Base-by-base conservation (phyloP, 2,888 invertebrate genomes). In the Mythimna pallens region DNA sequence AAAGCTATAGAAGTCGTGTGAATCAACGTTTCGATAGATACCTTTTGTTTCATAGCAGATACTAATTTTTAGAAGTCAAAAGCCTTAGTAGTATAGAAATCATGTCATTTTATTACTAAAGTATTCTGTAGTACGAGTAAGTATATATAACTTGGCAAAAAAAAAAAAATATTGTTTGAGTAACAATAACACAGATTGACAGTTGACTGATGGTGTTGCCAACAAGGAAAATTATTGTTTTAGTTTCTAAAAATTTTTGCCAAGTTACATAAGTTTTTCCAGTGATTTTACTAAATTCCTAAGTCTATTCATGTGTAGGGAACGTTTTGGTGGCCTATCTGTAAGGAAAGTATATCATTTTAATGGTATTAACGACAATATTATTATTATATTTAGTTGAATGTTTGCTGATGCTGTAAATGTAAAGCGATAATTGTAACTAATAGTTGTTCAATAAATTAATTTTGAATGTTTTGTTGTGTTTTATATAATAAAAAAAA, bases 391-490 rank as follows among this genome's bases (percentile, higher is more conserved):
- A 57, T 65, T 64, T 74, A 69, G 80, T 72, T 72, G 61, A 52
- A 69, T 80, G 80, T 62, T 58, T 78, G 78, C 70, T 61, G 66
- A 65, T 54, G 54, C 57, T 63, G 64, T 34, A 63, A 65, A 47
- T 14, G 68, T 55, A 68, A 81, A 65, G 65, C 71, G 71, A 64
- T 57, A 71, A 78, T 71, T 82, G 82, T 82, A 73, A 70, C 63
- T 78, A 78, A 74, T 73, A 79, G 78, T 79, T 81, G 81, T 83
- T 81, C 80, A 81, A 67, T 81, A 83, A 75, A 80, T 79, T 71
- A 59, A 81, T 65, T 79, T 79, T 82, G 34, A 80, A 68, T 70
- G 74, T 82, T 77, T 54, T 50, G 20, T 68, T 68, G 57, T 57
- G 59, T 65, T 30, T 30, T 30, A 30, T 30, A 30, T 30, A 3